Base-by-base conservation (phyloP, 2,797 vertebrate species). In the Cetoscarus ocellatus region DNA sequence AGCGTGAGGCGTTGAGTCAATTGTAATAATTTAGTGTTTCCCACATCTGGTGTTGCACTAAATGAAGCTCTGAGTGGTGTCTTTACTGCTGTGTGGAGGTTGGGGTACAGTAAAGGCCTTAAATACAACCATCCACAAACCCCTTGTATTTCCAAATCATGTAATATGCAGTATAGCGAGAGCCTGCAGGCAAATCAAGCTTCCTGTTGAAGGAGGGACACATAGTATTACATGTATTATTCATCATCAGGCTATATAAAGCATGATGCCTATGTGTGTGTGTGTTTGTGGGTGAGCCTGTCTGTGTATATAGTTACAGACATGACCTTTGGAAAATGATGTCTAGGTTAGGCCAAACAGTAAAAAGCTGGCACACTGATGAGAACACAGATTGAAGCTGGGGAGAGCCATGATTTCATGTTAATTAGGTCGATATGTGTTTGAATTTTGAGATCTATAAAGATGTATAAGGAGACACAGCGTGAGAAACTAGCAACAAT, bases 141-240 rank as follows among this genome's bases (percentile, higher is more conserved):
- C 47, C 8, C n/a, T 45, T 77, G 40, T 39, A 70, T 69, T 68
- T 83, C 17, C 59, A 57, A 35, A 10, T 43, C 35, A 73, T 69
- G n/a, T 57, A 27, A 73, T 59, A 53, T 77, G 36, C 54, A 51
- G 45, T 63, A 73, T 35, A 74, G 43, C 61, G 65, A 54, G 35
- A 70, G 51, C 56, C 72, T 69, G 49, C 47, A 64, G 58, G 67
- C 40, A 69, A 66, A 84, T 70, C 48, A 38, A 54, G 48, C 74
- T 70, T 58, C 56, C 8, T 77, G 84, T 67, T 65, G 60, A 74
- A 54, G 64, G 38, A 73, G 66, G 49, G 57, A 70, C 69, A 67
- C 68, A 72, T 44, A 68, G 58, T 73, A 82, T 83, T 83, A 65
- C 75, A 85, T 90, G 82, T 77, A 89, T 90, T 90, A 88, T 91